These are phyloP conservation scores for Adineta ricciae DNA, from an alignment of 2,888 invertebrate species.

Conservation along the genomic window DNA sequence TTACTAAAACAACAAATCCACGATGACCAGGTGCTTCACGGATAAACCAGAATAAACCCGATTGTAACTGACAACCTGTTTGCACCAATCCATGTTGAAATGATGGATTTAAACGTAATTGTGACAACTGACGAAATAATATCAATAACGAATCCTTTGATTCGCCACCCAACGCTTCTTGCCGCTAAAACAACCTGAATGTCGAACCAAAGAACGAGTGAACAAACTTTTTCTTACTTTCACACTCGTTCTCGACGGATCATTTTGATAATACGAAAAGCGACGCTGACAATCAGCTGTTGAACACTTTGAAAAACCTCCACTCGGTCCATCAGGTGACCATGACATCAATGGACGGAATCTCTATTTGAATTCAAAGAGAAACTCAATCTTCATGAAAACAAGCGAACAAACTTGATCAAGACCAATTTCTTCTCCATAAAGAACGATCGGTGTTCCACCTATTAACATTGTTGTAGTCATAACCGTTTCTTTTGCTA, in stretches of 20 bases:
- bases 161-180: not conserved
- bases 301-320: not conserved
- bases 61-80: not conserved
- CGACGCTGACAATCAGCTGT: not conserved
- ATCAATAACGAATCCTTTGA: not conserved
- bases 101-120: not conserved
- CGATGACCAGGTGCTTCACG: not conserved
- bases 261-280: too few species aligned
- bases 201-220: too few species aligned
- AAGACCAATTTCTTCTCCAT: constrained; percentile 80
- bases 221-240: not conserved
- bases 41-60: not conserved
- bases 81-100: not conserved
- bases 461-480: constrained; percentile 60
- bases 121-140: not conserved
- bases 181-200: not conserved
- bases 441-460: constrained; percentile 74
- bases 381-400: not conserved
- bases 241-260: not conserved
- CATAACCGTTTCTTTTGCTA: constrained; percentile 38
- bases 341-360: not conserved
- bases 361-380: not conserved
- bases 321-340: not conserved
- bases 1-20: not conserved
- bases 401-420: constrained; percentile 35